phyloP scores from a whole-genome alignment of 2,797 vertebrate genomes.

The Bradypodion pumilum region DNA sequence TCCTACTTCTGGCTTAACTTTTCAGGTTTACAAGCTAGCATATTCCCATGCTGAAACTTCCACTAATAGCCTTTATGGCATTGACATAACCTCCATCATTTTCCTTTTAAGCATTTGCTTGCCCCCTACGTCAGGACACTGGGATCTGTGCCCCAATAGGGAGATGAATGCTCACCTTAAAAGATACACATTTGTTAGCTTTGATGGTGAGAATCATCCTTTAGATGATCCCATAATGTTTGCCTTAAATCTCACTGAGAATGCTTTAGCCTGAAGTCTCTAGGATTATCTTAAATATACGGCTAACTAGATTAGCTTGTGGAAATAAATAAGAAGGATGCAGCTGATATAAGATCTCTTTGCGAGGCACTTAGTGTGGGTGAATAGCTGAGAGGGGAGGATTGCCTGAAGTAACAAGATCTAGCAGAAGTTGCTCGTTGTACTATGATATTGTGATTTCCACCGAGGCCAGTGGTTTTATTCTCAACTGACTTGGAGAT shows the following conservation, averaged over 20 bases:
- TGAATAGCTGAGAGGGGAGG: conserved; percentile 22
- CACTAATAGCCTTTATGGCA: too few species aligned
- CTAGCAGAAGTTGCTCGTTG: conserved; percentile 42
- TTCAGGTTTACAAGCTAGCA: too few species aligned
- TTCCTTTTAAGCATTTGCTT: too few species aligned
- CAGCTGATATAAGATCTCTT: not conserved
- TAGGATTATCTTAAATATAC: not conserved
- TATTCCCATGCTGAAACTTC: too few species aligned
- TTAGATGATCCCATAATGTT: too few species aligned
- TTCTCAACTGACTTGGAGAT: conserved; percentile 42
- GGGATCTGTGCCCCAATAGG: too few species aligned
- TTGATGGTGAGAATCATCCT: too few species aligned
- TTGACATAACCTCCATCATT: too few species aligned
- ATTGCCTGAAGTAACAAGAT: not conserved
- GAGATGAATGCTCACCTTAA: too few species aligned
- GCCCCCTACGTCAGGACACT: too few species aligned
- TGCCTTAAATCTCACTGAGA: not conserved
- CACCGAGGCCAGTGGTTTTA: conserved; percentile 12
- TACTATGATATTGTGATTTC: conserved; percentile 51
- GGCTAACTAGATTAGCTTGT: not conserved
- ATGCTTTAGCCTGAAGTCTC: not conserved
- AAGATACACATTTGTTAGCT: too few species aligned
- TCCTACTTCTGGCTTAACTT: too few species aligned
- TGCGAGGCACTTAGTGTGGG: conserved; percentile 1
- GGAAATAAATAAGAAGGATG: not conserved